Evolutionary conservation across 2,113 vertebrate species (phyloP), one percentile per base, ranked within the genome.

Genomic region (Craseonycteris thonglongyai): DNA sequence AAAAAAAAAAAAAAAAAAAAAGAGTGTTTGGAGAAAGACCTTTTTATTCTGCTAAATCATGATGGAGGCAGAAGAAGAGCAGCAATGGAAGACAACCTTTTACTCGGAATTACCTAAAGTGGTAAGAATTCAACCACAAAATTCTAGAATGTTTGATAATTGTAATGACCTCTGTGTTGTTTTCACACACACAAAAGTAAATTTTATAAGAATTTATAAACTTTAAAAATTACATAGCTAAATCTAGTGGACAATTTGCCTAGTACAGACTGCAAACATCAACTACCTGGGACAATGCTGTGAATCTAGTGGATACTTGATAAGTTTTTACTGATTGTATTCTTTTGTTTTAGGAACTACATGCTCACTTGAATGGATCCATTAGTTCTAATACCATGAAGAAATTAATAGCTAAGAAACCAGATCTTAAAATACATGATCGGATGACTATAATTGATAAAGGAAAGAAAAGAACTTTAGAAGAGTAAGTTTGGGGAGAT

Each of bases 341-440:
- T 63, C 90, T 94, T 82, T 92, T 83, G 47, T 96, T 95, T 51
- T 96, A 99, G 99, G 99, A 99, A 95, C 99, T 99, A 42, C 99
- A 99, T 65, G 99, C 99, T 42, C 99, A 99, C 95, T 98, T 99
- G 76, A 99, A 99, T 16, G 99, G 99, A 78, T 99, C 98, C 9
- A 99, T 99, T 96, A 99, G 99, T 96, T 98, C 96, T 80, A 96
- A 97, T 26, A 99, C 99, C 28, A 99, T 99, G 98, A 99, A 98
- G 97, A 99, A 99, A 84, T 98, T 99, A 76, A 98, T 99, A 89
- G 94, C 96, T 51, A 97, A 98, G 96, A 99, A 99, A 63, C 99
- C 99, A 0, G 96, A 98, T 74, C 99, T 99, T 81, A 98, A 99
- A 82, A 98, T 99, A 56, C 95, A 98, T 13, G 98, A 98, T 69